Conservation (phyloP, 1,140 invertebrate species). For the Alviniconcha marisindica region DNA sequence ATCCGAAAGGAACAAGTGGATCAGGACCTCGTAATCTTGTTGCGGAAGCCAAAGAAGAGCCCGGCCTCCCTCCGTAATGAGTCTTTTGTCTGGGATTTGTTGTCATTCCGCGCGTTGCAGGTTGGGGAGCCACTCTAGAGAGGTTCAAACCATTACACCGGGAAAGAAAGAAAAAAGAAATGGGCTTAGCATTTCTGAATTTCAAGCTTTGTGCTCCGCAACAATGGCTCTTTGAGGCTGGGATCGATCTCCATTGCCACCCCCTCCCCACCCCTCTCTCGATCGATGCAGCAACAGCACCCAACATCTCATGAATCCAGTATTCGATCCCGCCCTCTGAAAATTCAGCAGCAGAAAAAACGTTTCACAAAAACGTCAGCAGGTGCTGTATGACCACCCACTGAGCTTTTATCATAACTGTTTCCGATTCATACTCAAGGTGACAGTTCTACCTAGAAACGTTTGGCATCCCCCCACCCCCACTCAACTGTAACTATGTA, state of each 20-base stretch:
- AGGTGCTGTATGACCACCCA: too few species aligned
- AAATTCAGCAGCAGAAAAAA: too few species aligned
- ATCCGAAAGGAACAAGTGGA: too few species aligned
- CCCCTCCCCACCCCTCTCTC: too few species aligned
- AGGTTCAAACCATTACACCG: background rate
- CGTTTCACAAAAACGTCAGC: too few species aligned
- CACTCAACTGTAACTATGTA: too few species aligned
- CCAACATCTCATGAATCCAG: background rate
- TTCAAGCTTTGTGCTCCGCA: background rate
- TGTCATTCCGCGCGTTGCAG: background rate
- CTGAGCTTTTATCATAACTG: too few species aligned
- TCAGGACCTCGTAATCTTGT: too few species aligned
- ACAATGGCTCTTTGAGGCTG: background rate
- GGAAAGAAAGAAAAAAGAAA: background rate
- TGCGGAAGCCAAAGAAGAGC: background rate
- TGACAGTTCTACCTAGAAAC: too few species aligned
- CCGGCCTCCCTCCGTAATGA: background rate
- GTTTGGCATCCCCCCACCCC: too few species aligned
- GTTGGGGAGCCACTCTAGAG: background rate
- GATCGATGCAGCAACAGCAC: background rate
- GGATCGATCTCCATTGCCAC: slow-evolving; percentile 8
- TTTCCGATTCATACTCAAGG: too few species aligned
- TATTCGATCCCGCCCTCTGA: background rate
- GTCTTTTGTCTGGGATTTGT: background rate
- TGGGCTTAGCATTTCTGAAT: background rate